Base-by-base conservation (phyloP, 2,113 vertebrate genomes). In the Spea bombifrons region DNA sequence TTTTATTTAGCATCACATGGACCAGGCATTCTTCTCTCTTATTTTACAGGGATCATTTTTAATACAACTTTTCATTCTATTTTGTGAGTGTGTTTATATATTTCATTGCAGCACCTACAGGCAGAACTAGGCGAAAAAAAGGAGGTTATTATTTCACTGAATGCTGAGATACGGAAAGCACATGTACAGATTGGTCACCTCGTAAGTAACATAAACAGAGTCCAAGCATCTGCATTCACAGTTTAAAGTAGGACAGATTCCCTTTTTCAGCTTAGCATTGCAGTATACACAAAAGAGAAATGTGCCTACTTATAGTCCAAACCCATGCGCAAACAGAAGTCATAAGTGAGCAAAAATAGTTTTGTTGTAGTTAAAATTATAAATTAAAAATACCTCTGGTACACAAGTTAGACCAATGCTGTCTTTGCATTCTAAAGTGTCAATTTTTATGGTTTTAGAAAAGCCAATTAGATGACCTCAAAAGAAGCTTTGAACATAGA, bases 131-230 rank as follows among this genome's bases (percentile, higher is more conserved):
- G 63, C 2, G 73, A 86, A 79, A 89, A 89, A 80, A 67, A 86
- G 9, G 4, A 83, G 45, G 64, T 84, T 53, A 75, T 90, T 49
- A 72, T 84, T 76, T 84, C 86, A 12, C 83, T 88, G 4, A 88
- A 84, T 47, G 47, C 78, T 0, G 75, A 73, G 8, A 75, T 89
- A 77, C 83, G 85, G 73, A 83, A 84, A 3, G 81, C 82, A 12
- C 85, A 87, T 63, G 0, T 75, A 64, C 88, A 89, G 17, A 85
- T 87, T 49, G 81, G 77, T 72, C 84, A 49, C 72, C 78, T 88
- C 85, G 89, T 85, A 64, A 83, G 84, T 69, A 55, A 13, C 47
- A 30, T 48, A 59, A 59, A 52, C 50, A 52, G 9, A 52, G 50
- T 52, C 50, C 30, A 30, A 30, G 30, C 30, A 30, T 30, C 30